These are phyloP conservation scores for Sinocyclocheilus maitianheensis DNA, from an alignment of 2,113 vertebrate species.

Conservation along the genomic window DNA sequence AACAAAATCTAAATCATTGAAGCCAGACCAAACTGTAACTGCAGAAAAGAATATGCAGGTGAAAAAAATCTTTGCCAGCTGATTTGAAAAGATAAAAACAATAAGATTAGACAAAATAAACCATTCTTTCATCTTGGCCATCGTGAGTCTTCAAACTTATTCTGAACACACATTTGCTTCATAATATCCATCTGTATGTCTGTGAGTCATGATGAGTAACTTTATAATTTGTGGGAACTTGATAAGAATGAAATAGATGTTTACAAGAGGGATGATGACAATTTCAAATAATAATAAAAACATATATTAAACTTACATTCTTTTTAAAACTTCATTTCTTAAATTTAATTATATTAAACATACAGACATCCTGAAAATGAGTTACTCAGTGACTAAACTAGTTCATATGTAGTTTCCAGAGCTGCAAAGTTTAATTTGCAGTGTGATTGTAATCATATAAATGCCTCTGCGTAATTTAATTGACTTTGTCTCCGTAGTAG, in stretches of 20 bases:
- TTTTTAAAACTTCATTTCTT: background rate
- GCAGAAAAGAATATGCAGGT: background rate
- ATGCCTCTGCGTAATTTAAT: background rate
- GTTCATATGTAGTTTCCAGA: background rate
- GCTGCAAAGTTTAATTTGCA: background rate
- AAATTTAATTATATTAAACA: background rate
- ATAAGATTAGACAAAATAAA: background rate
- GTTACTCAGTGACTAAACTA: background rate
- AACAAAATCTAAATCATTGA: background rate
- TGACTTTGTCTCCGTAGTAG: background rate
- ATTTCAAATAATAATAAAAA: background rate
- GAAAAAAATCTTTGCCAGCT: background rate
- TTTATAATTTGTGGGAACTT: background rate
- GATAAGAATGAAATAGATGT: background rate
- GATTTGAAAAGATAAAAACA: background rate
- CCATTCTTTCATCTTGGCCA: background rate
- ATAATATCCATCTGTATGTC: background rate
- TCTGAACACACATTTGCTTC: background rate
- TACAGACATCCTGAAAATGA: background rate
- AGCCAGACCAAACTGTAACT: background rate
- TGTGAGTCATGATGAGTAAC: constrained; percentile 1
- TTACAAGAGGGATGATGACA: background rate
- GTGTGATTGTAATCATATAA: background rate
- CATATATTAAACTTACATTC: background rate
- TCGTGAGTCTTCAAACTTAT: background rate